Evolutionary conservation across 2,113 vertebrate genomes (phyloP), one percentile per base, ranked within the genome.

Genomic region (Seriola rivoliana): DNA sequence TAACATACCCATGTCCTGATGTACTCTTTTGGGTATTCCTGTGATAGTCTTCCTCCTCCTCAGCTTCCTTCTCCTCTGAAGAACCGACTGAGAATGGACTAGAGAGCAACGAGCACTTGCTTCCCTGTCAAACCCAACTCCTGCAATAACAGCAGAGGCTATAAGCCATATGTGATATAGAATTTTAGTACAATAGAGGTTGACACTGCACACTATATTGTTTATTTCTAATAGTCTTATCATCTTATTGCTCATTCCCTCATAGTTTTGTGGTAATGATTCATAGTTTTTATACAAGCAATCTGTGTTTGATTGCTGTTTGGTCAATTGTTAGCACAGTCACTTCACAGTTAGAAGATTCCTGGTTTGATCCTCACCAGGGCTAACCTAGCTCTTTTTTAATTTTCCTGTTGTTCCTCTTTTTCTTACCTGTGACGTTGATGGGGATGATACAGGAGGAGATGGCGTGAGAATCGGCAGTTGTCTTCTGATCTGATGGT

Each of bases 401-500:
- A 36, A 46, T 25, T 59, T 80, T 85, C 10, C 14, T 50, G 2
- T 52, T 40, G 34, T 25, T 69, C 4, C 46, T 76, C 44, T 62
- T 67, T 14, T 54, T 65, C 68, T 83, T 97, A 99, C 98, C 98
- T 93, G 98, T 97, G 91, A 99, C 97, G 85, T 99, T 99, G 92
- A 99, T 99, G 91, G 98, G 98, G 90, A 99, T 99, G 93, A 99
- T 98, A 94, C 97, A 98, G 88, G 98, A 99, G 90, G 97, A 97
- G 90, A 99, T 95, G 93, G 97, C 95, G 92, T 97, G 96, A 85
- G 97, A 96, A 88, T 99, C 98, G 75, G 95, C 96, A 91, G 96
- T 96, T 93, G 96, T 95, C 94, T 97, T 98, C 93, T 97, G 96
- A 92, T 99, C 97, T 65, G 97, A 96, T n/a, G 97, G 97, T 48